These are phyloP conservation scores for Cynocephalus volans DNA, from an alignment of 2,113 vertebrate species.

Conservation along the genomic window DNA sequence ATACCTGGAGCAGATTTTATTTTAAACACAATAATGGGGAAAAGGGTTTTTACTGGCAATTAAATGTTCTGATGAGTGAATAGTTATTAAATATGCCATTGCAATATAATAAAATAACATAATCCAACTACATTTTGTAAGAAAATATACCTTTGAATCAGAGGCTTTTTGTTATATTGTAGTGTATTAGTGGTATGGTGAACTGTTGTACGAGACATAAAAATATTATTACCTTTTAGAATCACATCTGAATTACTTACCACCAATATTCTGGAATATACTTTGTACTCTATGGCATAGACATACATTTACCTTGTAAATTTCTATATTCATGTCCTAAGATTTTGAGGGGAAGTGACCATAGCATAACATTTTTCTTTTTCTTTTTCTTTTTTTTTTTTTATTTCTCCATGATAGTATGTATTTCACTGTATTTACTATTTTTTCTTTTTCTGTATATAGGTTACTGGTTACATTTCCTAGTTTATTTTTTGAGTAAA, in stretches of 20 bases:
- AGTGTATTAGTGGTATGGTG: too few relatives aligned
- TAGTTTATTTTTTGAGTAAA: constrained; percentile 47
- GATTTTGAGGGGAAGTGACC: background rate
- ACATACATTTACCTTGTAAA: background rate
- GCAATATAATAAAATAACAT: background rate
- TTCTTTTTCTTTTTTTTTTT: background rate
- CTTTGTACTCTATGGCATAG: background rate
- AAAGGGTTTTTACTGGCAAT: background rate
- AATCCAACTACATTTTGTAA: background rate
- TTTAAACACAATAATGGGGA: background rate
- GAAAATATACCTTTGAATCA: background rate
- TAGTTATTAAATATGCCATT: constrained; percentile 1
- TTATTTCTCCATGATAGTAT: background rate
- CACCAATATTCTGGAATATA: background rate
- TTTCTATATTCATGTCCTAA: background rate
- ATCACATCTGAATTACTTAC: background rate
- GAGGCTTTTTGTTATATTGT: background rate
- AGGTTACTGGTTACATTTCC: constrained; percentile 40
- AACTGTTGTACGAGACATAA: background rate
- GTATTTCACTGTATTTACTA: background rate
- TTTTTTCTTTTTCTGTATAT: constrained; percentile 21
- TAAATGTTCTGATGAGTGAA: background rate
- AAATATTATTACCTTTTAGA: background rate
- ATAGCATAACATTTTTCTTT: background rate
- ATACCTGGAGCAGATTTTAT: background rate